Conservation (phyloP, 2,888 invertebrate genomes). For the Aphidoletes aphidimyza region DNA sequence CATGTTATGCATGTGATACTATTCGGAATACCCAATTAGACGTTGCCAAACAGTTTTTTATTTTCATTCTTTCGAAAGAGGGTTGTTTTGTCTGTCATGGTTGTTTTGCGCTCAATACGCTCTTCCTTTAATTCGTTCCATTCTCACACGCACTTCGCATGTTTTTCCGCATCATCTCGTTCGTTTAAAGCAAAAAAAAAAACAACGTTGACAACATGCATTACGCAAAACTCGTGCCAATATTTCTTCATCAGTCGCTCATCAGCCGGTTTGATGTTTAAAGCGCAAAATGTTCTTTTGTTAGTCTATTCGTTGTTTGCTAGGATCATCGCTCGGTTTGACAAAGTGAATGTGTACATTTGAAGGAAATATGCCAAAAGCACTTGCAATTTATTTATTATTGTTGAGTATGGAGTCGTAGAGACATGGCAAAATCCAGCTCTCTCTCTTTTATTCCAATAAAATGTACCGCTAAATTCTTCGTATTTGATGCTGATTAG, state of each 20-base stretch:
- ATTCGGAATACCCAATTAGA: slow-evolving; percentile 20
- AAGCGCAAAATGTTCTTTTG: not conserved
- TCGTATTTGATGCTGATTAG: slow-evolving; percentile 20
- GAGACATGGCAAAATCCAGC: too few species aligned
- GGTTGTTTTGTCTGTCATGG: not conserved
- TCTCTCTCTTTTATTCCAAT: not conserved
- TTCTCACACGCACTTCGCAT: slow-evolving; percentile 41
- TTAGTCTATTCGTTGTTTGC: too few species aligned
- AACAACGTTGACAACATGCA: slow-evolving; percentile 23
- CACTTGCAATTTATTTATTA: not conserved
- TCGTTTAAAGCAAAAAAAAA: not conserved
- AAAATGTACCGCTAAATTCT: not conserved
- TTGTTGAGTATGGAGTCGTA: too few species aligned
- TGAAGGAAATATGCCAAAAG: slow-evolving; percentile 15
- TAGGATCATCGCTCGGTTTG: not conserved
- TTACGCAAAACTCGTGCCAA: slow-evolving; percentile 45
- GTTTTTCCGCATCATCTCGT: slow-evolving; percentile 32
- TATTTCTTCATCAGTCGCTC: not conserved
- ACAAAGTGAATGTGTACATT: not conserved
- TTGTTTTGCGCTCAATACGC: too few species aligned
- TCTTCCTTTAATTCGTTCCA: not conserved
- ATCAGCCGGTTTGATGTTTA: not conserved
- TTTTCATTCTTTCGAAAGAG: not conserved
- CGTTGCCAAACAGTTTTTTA: too few species aligned
- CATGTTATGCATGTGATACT: too few species aligned